Conservation (phyloP, 2,113 vertebrate species). For the Anas platyrhynchos region DNA sequence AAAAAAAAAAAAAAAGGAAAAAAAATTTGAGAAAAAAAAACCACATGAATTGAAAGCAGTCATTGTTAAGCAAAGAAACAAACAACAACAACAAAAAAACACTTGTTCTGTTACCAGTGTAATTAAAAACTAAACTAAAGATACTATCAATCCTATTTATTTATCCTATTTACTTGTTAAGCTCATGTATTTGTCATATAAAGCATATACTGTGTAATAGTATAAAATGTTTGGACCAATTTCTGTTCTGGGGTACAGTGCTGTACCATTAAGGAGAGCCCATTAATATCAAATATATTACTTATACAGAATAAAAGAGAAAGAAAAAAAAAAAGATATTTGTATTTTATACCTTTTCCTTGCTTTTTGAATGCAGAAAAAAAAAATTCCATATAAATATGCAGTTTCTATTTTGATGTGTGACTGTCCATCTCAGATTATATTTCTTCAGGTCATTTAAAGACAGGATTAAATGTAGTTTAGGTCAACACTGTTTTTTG, state of each 20-base stretch:
- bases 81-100: too few species aligned
- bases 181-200: neutral
- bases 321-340: neutral
- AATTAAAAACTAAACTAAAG: neutral
- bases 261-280: neutral
- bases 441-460: neutral
- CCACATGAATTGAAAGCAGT: neutral
- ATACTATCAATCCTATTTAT: neutral
- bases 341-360: neutral
- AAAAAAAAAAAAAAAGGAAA: neutral
- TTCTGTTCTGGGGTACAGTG: neutral
- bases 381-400: neutral
- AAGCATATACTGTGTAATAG: neutral
- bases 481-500: neutral
- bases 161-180: neutral
- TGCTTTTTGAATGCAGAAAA: neutral
- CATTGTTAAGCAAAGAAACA: neutral
- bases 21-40: neutral
- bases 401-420: neutral
- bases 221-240: neutral
- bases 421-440: neutral
- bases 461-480: neutral
- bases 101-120: neutral
- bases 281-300: neutral
- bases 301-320: neutral